phyloP scores from a whole-genome alignment of 1,140 invertebrate genomes.

The Nasonia longicornis region DNA sequence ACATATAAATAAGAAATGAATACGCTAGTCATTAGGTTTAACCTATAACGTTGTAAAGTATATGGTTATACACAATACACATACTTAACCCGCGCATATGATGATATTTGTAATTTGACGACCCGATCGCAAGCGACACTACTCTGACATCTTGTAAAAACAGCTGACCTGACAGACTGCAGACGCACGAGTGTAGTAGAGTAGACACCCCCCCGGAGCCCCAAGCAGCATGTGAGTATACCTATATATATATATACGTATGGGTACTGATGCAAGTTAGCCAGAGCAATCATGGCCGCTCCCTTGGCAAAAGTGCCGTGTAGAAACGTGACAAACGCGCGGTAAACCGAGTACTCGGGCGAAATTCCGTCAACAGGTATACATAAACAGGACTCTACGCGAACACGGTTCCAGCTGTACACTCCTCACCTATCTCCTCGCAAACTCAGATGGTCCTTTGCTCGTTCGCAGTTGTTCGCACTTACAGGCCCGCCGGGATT shows the following conservation, averaged over 20 bases:
- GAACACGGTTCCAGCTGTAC: not conserved
- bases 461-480: not conserved
- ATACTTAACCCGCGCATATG: too few relatives aligned
- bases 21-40: too few relatives aligned
- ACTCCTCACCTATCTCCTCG: not conserved
- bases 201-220: not conserved
- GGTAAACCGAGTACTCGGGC: slow-evolving; percentile 10
- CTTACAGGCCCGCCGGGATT: not conserved
- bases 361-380: not conserved
- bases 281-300: slow-evolving; percentile 57
- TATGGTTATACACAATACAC: too few relatives aligned
- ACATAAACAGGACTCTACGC: not conserved
- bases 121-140: not conserved
- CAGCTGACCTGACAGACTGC: not conserved
- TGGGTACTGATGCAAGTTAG: too few relatives aligned
- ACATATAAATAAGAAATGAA: too few relatives aligned
- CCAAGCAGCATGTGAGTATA: not conserved
- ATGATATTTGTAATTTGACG: too few relatives aligned
- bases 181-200: not conserved
- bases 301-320: slow-evolving; percentile 49
- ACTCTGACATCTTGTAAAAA: slow-evolving; percentile 13
- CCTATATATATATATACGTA: not conserved
- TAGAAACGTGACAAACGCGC: slow-evolving; percentile 54
- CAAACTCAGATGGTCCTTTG: not conserved
- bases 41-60: too few relatives aligned